phyloP scores from a whole-genome alignment of 2,888 invertebrate genomes.

The Tromatobia lineatoria region DNA sequence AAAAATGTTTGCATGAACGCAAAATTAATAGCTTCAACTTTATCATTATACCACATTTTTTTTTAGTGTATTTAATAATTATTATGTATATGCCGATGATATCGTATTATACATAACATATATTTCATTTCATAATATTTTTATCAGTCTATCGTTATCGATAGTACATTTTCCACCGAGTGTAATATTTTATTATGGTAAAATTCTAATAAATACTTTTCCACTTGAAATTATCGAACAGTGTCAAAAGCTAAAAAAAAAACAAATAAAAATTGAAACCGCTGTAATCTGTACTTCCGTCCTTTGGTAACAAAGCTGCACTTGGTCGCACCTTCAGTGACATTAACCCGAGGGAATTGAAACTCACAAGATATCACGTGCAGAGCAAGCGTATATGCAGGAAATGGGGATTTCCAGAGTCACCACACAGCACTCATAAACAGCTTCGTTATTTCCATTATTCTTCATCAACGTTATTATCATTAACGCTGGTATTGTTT shows the following conservation, averaged over 20 bases:
- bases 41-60: no score
- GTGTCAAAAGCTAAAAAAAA: background rate
- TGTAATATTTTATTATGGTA: no score
- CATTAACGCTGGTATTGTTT: slow-evolving; percentile 11
- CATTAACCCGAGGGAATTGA: background rate
- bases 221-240: no score
- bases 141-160: no score
- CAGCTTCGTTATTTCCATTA: slow-evolving; percentile 7
- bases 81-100: no score
- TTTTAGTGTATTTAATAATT: no score
- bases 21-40: no score
- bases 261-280: background rate
- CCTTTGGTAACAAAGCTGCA: background rate
- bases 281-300: background rate
- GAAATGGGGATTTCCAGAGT: background rate
- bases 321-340: background rate
- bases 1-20: no score
- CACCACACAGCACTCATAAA: background rate
- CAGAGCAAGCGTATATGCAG: background rate
- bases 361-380: slow-evolving; percentile 1
- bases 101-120: no score
- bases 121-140: no score
- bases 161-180: no score
- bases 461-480: slow-evolving; percentile 5
- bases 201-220: no score